Evolutionary conservation across 1,140 invertebrate species (phyloP).

Genomic region (Drosophila bocki): DNA sequence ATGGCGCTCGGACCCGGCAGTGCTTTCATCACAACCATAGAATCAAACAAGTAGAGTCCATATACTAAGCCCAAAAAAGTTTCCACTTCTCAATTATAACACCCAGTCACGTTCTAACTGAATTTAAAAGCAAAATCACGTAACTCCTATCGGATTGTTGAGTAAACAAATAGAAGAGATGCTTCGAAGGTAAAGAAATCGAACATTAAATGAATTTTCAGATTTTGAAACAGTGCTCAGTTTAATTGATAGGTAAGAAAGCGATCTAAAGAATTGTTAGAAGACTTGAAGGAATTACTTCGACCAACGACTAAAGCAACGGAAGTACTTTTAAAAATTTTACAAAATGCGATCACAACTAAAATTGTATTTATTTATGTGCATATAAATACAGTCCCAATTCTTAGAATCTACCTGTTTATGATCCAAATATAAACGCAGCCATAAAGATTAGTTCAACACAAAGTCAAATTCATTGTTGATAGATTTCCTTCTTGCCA

Average conservation of each 20-base stretch:
- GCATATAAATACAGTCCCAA: conserved; percentile 1
- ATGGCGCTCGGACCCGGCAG: conserved; percentile 18
- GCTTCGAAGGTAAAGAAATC: not conserved
- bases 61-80: conserved; percentile 1
- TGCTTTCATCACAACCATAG: conserved; percentile 5
- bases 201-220: not conserved
- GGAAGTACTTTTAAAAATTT: not conserved
- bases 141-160: conserved; percentile 18
- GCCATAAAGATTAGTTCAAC: conserved; percentile 13
- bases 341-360: conserved; percentile 1
- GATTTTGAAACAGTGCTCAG: not conserved
- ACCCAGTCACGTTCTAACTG: conserved; percentile 26
- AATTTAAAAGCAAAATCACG: conserved; percentile 20
- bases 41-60: conserved; percentile 16
- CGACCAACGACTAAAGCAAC: not conserved
- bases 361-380: not conserved
- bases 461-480: conserved; percentile 6
- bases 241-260: not conserved
- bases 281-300: not conserved
- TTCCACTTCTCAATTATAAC: conserved; percentile 1
- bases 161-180: not conserved
- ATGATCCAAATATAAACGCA: conserved; percentile 5
- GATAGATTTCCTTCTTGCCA: not conserved
- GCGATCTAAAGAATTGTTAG: not conserved
- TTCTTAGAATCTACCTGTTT: conserved; percentile 10